These are phyloP conservation scores for Nibea coibor DNA, from an alignment of 2,113 vertebrate genomes.

Conservation along the genomic window DNA sequence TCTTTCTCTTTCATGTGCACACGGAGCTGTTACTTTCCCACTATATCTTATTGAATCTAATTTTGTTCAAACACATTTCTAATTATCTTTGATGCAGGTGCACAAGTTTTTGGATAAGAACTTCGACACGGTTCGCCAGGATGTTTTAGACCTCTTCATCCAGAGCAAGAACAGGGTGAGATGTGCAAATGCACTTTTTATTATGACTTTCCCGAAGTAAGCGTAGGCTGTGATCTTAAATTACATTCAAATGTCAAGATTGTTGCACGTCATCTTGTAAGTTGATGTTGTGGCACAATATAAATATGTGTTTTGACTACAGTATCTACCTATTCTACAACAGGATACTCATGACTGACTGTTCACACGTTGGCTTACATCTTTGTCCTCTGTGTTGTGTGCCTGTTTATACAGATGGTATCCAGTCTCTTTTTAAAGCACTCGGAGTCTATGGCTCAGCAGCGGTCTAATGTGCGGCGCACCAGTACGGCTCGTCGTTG, in stretches of 20 bases:
- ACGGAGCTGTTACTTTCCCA: background rate
- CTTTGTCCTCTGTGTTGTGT: background rate
- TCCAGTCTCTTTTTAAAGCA: conserved; percentile 92
- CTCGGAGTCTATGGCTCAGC: conserved; percentile 85
- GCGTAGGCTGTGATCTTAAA: background rate
- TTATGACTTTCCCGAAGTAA: background rate
- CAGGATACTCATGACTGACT: background rate
- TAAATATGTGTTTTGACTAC: background rate
- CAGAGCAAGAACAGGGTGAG: conserved; percentile 93
- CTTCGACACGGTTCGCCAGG: conserved; percentile 94
- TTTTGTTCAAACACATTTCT: background rate
- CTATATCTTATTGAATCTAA: background rate
- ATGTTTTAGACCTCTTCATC: conserved; percentile 93
- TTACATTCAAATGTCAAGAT: conserved; percentile 9
- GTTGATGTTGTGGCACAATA: background rate
- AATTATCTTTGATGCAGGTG: conserved; percentile 83
- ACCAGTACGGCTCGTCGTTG: conserved; percentile 88
- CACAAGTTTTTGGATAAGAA: conserved; percentile 98
- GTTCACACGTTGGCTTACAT: background rate
- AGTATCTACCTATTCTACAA: background rate
- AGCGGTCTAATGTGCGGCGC: conserved; percentile 86
- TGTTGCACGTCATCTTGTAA: background rate
- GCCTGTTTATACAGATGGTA: conserved; percentile 86
- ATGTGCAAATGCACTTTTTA: background rate
- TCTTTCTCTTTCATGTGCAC: background rate